These are phyloP conservation scores for Pseudorasbora parva DNA, from an alignment of 2,113 vertebrate species.

Conservation along the genomic window DNA sequence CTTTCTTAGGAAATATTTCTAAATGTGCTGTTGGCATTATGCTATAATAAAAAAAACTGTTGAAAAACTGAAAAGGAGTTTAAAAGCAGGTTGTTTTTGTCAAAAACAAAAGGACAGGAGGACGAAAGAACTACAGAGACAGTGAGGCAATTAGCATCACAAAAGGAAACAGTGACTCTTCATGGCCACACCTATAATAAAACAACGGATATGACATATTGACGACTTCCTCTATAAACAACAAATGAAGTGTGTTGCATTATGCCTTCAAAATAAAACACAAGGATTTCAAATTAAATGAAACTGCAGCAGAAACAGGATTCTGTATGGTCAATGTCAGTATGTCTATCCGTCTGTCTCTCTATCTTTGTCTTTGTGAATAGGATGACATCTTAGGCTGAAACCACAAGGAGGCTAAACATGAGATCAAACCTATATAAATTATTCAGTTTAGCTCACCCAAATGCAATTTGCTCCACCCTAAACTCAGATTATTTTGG, in stretches of 20 bases:
- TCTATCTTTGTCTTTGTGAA: conserved; percentile 21
- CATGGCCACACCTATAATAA: conserved; percentile 4
- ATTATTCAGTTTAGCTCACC: conserved; percentile 44
- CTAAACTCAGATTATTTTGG: too few species aligned
- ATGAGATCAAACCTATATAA: conserved; percentile 48
- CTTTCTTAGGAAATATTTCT: neutral
- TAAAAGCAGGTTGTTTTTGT: neutral
- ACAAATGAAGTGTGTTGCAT: neutral
- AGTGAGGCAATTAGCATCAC: neutral
- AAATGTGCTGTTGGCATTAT: neutral
- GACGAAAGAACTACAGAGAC: neutral
- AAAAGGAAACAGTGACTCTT: conserved; percentile 1
- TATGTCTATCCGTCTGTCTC: conserved; percentile 7
- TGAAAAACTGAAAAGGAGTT: neutral
- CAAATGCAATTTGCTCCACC: conserved; percentile 55
- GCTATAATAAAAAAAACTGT: neutral
- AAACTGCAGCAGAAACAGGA: neutral
- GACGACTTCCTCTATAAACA: neutral
- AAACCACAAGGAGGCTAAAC: conserved; percentile 35
- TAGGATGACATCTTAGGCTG: conserved; percentile 3
- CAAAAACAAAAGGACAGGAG: neutral
- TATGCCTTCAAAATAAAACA: conserved; percentile 18
- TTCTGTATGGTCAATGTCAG: neutral
- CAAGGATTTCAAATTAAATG: neutral
- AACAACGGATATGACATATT: neutral